phyloP scores from a whole-genome alignment of 2,888 invertebrate species.

The Phaedon cochleariae region DNA sequence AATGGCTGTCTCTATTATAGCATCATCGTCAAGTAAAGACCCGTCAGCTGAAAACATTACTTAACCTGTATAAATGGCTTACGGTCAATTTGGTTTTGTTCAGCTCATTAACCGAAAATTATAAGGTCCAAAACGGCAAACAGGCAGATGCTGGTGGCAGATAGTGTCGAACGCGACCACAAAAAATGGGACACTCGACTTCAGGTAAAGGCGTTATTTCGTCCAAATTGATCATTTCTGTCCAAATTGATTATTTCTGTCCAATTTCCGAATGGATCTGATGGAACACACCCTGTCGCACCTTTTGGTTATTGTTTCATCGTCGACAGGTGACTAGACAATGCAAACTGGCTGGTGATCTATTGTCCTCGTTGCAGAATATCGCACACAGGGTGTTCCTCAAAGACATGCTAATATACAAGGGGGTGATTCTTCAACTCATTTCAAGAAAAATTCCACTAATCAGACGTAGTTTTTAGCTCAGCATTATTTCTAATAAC shows the following conservation, averaged over 20 bases:
- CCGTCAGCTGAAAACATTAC: too few relatives aligned
- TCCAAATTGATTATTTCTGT: neutral
- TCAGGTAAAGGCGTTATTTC: too few relatives aligned
- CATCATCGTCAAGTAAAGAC: too few relatives aligned
- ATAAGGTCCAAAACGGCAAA: neutral
- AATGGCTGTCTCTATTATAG: too few relatives aligned
- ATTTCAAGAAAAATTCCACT: too few relatives aligned
- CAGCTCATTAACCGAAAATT: constrained; percentile 15
- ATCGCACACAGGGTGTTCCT: too few relatives aligned
- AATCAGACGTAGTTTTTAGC: too few relatives aligned
- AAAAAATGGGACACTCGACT: neutral
- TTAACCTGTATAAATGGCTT: too few relatives aligned
- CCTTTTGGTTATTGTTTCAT: neutral
- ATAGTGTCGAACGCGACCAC: neutral
- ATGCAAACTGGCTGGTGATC: neutral
- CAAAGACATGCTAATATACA: too few relatives aligned
- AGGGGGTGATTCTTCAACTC: too few relatives aligned
- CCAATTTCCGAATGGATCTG: neutral
- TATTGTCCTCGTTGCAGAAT: neutral
- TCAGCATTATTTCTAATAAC: too few relatives aligned
- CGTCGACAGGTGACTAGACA: neutral
- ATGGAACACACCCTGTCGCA: neutral
- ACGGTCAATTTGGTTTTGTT: neutral
- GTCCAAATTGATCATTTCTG: too few relatives aligned
- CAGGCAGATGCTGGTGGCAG: neutral